A percentile compares a stretch with the other conserved stretches of the same genome.
These are phyloP conservation scores for Macrobrachium nipponense DNA, from an alignment of 1,140 invertebrate species.

Conservation along the genomic window DNA sequence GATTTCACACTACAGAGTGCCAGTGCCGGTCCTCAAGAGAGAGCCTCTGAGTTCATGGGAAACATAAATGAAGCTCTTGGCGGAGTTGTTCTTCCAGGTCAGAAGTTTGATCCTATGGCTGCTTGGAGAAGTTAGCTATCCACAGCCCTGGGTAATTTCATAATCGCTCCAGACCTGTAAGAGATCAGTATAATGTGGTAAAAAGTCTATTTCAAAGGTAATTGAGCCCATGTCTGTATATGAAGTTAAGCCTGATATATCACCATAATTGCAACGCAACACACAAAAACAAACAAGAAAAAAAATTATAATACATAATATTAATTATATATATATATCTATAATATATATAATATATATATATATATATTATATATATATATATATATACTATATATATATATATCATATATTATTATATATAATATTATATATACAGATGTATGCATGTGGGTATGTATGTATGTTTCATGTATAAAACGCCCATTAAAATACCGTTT, in stretches of 20 bases:
- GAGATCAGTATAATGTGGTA: not conserved
- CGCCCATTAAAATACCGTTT: too few species aligned
- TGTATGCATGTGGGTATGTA: not conserved
- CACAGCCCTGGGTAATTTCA: too few species aligned
- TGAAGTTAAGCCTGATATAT: not conserved
- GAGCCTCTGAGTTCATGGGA: too few species aligned
- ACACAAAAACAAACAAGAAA: not conserved
- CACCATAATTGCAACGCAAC: not conserved
- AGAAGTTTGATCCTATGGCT: too few species aligned
- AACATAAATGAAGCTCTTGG: too few species aligned
- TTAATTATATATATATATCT: not conserved
- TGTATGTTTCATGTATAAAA: not conserved
- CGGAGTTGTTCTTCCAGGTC: too few species aligned
- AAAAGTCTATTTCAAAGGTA: not conserved
- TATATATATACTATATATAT: not conserved
- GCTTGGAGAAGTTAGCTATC: too few species aligned
- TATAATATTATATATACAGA: not conserved
- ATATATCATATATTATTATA: not conserved
- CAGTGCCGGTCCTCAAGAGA: too few species aligned
- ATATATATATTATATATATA: not conserved
- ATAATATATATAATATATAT: not conserved
- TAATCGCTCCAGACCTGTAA: too few species aligned
- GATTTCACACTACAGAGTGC: too few species aligned
- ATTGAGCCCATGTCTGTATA: not conserved
- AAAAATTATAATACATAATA: not conserved